phyloP scores from a whole-genome alignment of 2,113 vertebrate genomes.

The Cyprinodon brontotheroides region DNA sequence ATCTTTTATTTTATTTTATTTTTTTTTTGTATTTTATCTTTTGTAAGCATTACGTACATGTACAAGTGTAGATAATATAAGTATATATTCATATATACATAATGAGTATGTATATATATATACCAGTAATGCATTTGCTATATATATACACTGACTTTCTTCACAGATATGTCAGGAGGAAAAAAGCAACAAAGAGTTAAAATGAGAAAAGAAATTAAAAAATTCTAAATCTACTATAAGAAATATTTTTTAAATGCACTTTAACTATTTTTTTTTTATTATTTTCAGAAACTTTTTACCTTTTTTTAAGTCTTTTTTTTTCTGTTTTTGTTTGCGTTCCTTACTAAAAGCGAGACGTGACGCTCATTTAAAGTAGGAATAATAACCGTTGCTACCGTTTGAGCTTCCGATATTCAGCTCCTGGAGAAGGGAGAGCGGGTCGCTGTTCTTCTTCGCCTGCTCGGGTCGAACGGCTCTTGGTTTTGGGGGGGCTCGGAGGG shows the following conservation, averaged over 20 bases:
- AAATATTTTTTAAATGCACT: slow-evolving; percentile 83
- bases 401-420: slow-evolving; percentile 99
- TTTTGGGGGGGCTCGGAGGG: slow-evolving; percentile 94
- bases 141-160: slow-evolving; percentile 77
- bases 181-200: slow-evolving; percentile 74
- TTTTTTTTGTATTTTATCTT: slow-evolving; percentile 47
- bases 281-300: slow-evolving; percentile 42
- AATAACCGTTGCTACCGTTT: slow-evolving; percentile 98
- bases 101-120: slow-evolving; percentile 80
- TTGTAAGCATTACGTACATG: slow-evolving; percentile 72
- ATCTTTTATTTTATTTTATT: slow-evolving; percentile 46
- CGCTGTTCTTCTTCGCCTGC: slow-evolving; percentile 96
- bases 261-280: slow-evolving; percentile 68
- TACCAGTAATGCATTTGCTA: slow-evolving; percentile 78
- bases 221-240: slow-evolving; percentile 79
- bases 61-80: slow-evolving; percentile 81
- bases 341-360: slow-evolving; percentile 47
- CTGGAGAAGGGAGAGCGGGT: slow-evolving; percentile 96
- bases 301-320: slow-evolving; percentile 76
- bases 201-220: slow-evolving; percentile 80
- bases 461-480: slow-evolving; percentile 91
- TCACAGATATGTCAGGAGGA: slow-evolving; percentile 78
- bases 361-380: slow-evolving; percentile 99
- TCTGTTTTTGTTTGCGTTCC: slow-evolving; percentile 71
- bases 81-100: slow-evolving; percentile 83